Conservation (phyloP, 1,140 invertebrate species). For the Hormaphis cornu region DNA sequence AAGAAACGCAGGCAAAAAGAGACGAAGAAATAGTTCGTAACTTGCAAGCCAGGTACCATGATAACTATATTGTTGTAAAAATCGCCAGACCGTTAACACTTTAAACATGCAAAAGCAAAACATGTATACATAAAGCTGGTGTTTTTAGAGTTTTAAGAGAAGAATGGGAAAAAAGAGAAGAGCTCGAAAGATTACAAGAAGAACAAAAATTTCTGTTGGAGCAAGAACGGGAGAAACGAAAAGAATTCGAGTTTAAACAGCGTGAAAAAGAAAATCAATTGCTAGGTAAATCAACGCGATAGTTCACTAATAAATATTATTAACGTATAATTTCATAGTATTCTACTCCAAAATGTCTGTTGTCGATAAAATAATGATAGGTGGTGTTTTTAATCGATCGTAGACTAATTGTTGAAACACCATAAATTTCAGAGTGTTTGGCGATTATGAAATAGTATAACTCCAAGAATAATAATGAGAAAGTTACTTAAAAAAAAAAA, state of each 20-base stretch:
- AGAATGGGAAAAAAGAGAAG: constrained; percentile 72
- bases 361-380: no score
- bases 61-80: constrained; percentile 30
- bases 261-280: constrained; percentile 61
- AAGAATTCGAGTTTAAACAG: constrained; percentile 61
- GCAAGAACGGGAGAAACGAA: constrained; percentile 60
- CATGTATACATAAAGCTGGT: no score
- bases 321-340: background rate
- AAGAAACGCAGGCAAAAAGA: constrained; percentile 69
- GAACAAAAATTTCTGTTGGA: constrained; percentile 63
- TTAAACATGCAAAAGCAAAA: background rate
- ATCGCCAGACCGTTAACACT: background rate
- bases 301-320: background rate
- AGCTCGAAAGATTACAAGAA: constrained; percentile 63
- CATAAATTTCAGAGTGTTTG: no score
- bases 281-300: constrained; percentile 44
- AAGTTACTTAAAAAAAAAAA: no score
- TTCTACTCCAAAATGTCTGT: no score
- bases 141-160: constrained; percentile 58
- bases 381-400: no score
- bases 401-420: no score
- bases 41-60: constrained; percentile 52
- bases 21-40: constrained; percentile 74
- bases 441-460: no score
- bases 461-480: no score